Conservation (phyloP, 2,888 invertebrate genomes). For the Ichneumon xanthorius region DNA sequence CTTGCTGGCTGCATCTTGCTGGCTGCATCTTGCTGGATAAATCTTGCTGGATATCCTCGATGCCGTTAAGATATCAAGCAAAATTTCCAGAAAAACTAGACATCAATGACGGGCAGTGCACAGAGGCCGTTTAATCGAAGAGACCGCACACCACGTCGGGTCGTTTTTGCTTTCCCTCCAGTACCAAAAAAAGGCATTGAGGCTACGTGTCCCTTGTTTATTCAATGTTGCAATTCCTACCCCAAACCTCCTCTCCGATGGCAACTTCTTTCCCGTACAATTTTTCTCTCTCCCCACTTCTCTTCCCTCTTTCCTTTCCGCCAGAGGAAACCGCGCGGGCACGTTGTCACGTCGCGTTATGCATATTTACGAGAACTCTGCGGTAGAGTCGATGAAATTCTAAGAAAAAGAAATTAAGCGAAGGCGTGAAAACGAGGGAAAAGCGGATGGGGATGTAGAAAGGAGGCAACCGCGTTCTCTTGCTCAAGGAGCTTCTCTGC, state of each 20-base stretch:
- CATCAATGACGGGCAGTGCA: no score
- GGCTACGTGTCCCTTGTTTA: neutral
- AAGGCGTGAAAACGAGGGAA: constrained; percentile 13
- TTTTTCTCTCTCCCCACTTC: neutral
- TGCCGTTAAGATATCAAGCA: no score
- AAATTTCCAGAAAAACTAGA: no score
- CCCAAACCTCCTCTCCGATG: neutral
- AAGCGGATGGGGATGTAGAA: constrained; percentile 1
- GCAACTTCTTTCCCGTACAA: neutral
- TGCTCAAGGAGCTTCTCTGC: constrained; percentile 45
- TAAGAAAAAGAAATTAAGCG: constrained; percentile 28
- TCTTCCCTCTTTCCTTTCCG: neutral
- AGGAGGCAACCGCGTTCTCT: constrained; percentile 9
- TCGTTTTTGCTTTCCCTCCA: neutral
- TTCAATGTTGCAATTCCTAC: neutral
- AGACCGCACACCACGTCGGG: no score
- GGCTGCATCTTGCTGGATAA: no score
- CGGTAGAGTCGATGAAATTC: neutral
- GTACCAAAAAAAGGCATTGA: neutral
- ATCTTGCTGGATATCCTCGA: no score
- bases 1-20: no score
- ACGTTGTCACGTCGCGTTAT: constrained; percentile 42
- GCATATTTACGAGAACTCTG: constrained; percentile 60
- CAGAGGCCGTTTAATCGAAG: no score
- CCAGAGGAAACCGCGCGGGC: constrained; percentile 1